phyloP scores from a whole-genome alignment of 2,888 invertebrate species.

The Mythimna ferrago region DNA sequence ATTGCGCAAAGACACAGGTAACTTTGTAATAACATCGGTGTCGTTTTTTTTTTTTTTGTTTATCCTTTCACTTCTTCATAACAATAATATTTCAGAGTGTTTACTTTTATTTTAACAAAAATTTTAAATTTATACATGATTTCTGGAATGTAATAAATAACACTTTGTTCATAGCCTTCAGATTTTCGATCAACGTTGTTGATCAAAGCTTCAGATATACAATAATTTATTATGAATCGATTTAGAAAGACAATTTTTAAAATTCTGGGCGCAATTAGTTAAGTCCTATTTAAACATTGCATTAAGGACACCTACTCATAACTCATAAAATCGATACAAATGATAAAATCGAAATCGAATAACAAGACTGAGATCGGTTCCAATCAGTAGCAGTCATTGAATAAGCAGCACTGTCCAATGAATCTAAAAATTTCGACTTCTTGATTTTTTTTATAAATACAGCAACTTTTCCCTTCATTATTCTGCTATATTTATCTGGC shows the following conservation, averaged over 20 bases:
- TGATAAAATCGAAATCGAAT: background rate
- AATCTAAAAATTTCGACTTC: background rate
- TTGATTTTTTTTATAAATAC: background rate
- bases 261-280: background rate
- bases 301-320: background rate
- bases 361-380: background rate
- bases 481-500: slow-evolving; percentile 17
- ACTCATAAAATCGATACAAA: background rate
- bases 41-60: slow-evolving; percentile 4
- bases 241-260: background rate
- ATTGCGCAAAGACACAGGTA: slow-evolving; percentile 65
- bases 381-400: background rate
- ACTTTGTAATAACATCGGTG: slow-evolving; percentile 38
- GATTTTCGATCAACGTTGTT: no score
- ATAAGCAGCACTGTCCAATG: background rate
- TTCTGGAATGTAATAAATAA: background rate
- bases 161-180: slow-evolving; percentile 36
- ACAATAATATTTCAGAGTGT: slow-evolving; percentile 2
- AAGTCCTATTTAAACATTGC: background rate
- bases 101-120: background rate
- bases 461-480: background rate
- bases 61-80: background rate
- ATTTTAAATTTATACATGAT: background rate
- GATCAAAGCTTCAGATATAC: no score
- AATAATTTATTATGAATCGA: background rate